Conservation (phyloP, 1,140 invertebrate genomes). For the Aporrectodea caliginosa region DNA sequence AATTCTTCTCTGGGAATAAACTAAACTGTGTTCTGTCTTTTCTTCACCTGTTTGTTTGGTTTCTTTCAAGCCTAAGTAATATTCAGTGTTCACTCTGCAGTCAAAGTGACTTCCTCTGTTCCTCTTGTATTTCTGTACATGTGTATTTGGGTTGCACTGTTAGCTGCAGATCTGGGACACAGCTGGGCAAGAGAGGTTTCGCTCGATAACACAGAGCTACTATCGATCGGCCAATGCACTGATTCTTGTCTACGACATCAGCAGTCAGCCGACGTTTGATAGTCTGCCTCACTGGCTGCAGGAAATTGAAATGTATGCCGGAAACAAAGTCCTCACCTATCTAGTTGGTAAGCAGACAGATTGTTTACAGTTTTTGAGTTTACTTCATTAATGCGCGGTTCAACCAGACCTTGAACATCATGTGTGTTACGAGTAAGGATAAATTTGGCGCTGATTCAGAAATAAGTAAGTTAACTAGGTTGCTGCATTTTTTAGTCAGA, state of each 20-base stretch:
- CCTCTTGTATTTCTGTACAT: neutral
- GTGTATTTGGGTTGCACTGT: neutral
- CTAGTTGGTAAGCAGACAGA: conserved; percentile 46
- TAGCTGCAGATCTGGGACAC: conserved; percentile 83
- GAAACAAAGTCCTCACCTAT: conserved; percentile 77
- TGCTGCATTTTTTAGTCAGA: no score
- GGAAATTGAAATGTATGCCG: conserved; percentile 95
- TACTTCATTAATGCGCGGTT: no score
- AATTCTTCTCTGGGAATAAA: no score
- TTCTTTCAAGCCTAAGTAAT: no score
- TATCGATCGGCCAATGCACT: conserved; percentile 95
- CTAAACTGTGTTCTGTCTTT: no score
- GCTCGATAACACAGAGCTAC: conserved; percentile 96
- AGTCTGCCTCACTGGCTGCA: conserved; percentile 89
- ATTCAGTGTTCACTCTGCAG: no score
- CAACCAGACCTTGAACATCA: no score
- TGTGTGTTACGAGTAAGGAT: no score
- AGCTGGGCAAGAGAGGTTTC: conserved; percentile 91
- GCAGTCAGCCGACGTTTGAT: conserved; percentile 93
- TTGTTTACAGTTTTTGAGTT: no score
- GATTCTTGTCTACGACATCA: conserved; percentile 96
- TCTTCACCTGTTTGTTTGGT: neutral
- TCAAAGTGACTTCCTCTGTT: no score
- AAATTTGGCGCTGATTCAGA: no score
- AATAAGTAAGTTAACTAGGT: no score